Evolutionary conservation across 2,888 invertebrate genomes (phyloP).

Genomic region (Melinopterus prodromus): DNA sequence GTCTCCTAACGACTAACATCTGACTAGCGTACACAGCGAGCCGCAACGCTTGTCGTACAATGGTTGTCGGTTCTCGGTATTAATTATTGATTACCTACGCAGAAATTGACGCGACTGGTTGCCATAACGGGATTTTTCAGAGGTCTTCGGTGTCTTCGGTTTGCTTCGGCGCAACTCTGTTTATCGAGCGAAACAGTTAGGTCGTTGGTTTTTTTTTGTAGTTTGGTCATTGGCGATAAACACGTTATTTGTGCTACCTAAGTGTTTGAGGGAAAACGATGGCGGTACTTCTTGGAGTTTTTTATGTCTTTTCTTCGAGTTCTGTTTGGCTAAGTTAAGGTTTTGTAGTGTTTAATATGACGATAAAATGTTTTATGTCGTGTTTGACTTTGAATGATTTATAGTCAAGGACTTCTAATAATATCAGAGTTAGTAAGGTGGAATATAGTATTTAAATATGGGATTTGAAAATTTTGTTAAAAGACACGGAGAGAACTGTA

Average conservation of each 20-base stretch:
- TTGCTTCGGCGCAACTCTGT: background rate
- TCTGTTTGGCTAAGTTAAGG: background rate
- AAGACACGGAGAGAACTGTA: too few relatives aligned
- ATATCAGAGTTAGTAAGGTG: too few relatives aligned
- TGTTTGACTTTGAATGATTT: background rate
- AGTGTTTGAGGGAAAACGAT: background rate
- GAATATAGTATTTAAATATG: too few relatives aligned
- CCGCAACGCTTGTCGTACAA: background rate
- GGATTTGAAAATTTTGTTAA: too few relatives aligned
- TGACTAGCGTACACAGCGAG: background rate
- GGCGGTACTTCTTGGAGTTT: background rate
- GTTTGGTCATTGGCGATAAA: background rate
- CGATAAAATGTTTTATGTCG: background rate
- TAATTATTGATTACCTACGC: conserved; percentile 4
- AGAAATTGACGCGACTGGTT: background rate
- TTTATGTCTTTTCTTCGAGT: too few relatives aligned
- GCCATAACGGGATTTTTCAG: background rate
- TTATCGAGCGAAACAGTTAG: background rate
- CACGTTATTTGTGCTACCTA: background rate
- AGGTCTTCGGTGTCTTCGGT: background rate
- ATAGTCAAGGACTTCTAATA: background rate
- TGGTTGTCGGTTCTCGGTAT: background rate
- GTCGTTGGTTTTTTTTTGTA: background rate
- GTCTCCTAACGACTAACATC: background rate
- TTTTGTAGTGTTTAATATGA: background rate